Evolutionary conservation across 2,888 invertebrate genomes (phyloP).

Genomic region (Tenthredo scrophulariae): DNA sequence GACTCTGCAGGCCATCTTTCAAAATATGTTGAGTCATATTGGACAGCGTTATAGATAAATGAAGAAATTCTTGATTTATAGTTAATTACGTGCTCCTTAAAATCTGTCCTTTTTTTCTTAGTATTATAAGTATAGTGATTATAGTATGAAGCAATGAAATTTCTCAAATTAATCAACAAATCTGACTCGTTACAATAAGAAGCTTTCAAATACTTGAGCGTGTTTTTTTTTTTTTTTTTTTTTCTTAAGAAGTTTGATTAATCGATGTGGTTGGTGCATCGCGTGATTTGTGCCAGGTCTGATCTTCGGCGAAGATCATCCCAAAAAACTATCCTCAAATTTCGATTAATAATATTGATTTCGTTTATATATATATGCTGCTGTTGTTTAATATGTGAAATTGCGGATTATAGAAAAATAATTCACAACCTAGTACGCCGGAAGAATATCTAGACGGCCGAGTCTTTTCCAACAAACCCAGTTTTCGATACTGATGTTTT

Average conservation of each 20-base stretch:
- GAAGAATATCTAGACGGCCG: conserved; percentile 86
- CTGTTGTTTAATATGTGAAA: not conserved
- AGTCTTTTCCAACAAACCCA: conserved; percentile 93
- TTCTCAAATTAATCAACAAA: not conserved
- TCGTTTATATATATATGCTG: not conserved
- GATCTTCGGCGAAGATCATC: not conserved
- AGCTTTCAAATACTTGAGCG: conserved; percentile 28
- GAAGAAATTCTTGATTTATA: not conserved
- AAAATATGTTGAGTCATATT: not conserved
- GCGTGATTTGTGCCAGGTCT: conserved; percentile 1
- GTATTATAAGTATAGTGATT: not conserved
- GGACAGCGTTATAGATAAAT: not conserved
- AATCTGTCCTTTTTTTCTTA: not conserved
- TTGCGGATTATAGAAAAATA: conserved; percentile 56
- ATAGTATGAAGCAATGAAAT: not conserved
- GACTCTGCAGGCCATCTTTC: not conserved
- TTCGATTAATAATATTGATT: not conserved
- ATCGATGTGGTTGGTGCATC: conserved; percentile 15
- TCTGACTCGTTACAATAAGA: not conserved
- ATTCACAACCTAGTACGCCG: conserved; percentile 79
- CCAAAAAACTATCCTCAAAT: not conserved
- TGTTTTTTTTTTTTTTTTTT: not conserved
- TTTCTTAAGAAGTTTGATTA: not conserved
- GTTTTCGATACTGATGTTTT: conserved; percentile 90
- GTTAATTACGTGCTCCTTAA: not conserved